phyloP scores from a whole-genome alignment of 2,888 invertebrate genomes.

The Ophonus ardosiacus region DNA sequence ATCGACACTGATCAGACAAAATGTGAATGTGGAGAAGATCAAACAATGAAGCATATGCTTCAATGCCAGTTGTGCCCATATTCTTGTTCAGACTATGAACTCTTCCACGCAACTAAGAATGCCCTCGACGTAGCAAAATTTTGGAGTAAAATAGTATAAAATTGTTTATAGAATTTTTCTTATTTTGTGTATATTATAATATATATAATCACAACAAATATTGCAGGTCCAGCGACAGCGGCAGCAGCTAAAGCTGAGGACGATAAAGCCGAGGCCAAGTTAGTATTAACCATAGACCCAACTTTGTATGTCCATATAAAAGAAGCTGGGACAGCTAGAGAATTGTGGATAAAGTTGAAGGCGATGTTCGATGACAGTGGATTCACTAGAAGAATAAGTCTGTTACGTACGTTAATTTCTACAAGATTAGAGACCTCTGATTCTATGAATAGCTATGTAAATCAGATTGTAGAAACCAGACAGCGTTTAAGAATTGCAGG shows the following conservation, averaged over 20 bases:
- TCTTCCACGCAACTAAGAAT: no score
- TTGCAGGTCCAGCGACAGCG: neutral
- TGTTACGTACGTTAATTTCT: slow-evolving; percentile 66
- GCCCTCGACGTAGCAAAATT: no score
- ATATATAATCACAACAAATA: no score
- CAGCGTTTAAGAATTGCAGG: slow-evolving; percentile 67
- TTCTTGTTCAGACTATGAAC: no score
- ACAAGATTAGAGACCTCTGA: slow-evolving; percentile 63
- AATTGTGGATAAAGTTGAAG: slow-evolving; percentile 67
- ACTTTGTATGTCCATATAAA: slow-evolving; percentile 68
- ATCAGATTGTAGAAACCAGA: slow-evolving; percentile 67
- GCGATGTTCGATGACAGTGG: slow-evolving; percentile 67
- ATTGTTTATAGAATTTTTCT: no score
- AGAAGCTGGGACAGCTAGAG: slow-evolving; percentile 65
- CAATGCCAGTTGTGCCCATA: no score
- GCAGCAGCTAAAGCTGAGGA: slow-evolving; percentile 48
- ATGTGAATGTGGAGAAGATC: no score
- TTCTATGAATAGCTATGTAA: slow-evolving; percentile 67
- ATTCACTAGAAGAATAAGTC: slow-evolving; percentile 67
- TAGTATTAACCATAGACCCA: slow-evolving; percentile 67
- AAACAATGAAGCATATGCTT: no score
- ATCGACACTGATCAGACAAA: no score
- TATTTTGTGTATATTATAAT: no score
- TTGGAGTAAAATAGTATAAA: no score
- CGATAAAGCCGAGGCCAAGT: slow-evolving; percentile 65